Base-by-base conservation (phyloP, 2,888 invertebrate genomes). In the Hirtodrosophila histrioides region DNA sequence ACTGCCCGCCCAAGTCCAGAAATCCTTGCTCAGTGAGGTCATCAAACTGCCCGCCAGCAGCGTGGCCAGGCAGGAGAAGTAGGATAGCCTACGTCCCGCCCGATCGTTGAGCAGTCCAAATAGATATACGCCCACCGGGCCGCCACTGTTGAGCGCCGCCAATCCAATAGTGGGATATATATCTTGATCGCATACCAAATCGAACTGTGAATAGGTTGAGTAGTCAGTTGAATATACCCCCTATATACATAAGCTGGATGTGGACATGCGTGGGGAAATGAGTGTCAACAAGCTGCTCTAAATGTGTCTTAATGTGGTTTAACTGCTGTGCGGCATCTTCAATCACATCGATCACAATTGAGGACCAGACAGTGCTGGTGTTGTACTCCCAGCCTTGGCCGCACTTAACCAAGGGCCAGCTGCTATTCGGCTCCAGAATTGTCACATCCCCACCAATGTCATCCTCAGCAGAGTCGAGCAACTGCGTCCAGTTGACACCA, bases 21-120 rank as follows among this genome's bases (percentile, higher is more conserved):
- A 97, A 86, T 95, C 93, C 43, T 94, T 93, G 29, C 97, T 95
- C 53, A 95, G 93, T 3, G 97, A 96, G 4, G 97, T 97, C 78
- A 96, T 92, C 77, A 97, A 92, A 74, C 97, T 96, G 12, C 97
- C 97, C 37, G 94, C 86, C 39, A 97, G 93, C 70, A 97, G 93
- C n/a, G 96, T 95, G 4, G 95, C 94, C 74, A 98, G 92, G 87
- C 97, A 97, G 0, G 95, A 92, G 89, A 98, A 97, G 90, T 97
- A 98, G 0, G 97, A 95, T 62, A 95, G 94, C 80, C 96, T 94
- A 49, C 98, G 93, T 4, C 98, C 97, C 75, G 96, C 95, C 78
- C 96, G 95, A 92, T 98, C 98, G 83, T 97, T 97, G 2, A 97
- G 92, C 67, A 95, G 92, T 0, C 97, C 97, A 91, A 97, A 98